Evolutionary conservation across 2,797 vertebrate genomes (phyloP), one percentile per base, ranked within the genome.

Genomic region (Carapus acus): DNA sequence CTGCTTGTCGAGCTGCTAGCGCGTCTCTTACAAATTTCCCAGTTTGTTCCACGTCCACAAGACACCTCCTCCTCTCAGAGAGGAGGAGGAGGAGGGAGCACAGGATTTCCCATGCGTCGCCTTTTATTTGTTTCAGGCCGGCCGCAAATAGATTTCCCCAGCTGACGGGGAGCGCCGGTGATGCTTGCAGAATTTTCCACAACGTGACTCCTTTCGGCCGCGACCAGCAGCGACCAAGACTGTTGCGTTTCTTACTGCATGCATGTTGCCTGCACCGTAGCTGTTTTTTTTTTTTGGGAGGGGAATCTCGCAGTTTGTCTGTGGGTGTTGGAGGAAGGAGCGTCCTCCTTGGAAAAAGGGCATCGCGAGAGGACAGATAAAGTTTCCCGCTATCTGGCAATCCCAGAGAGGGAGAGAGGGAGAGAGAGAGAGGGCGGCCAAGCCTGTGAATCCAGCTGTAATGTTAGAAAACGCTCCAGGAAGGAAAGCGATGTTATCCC

Each of bases 401-500:
- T 78, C 81, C 76, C 73, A 63, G 54, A 50, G 58, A n/a, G n/a
- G n/a, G n/a, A n/a, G n/a, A n/a, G n/a, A n/a, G n/a, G n/a, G n/a
- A n/a, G n/a, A n/a, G n/a, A n/a, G n/a, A n/a, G n/a, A 4, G 9
- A 27, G 24, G 74, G 67, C 63, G 79, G 77, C 52, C 52, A 20
- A 67, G 77, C 74, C 76, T 54, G 71, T 65, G 62, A 83, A 71
- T 78, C 63, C 53, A 73, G 52, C 66, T 58, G 63, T 79, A 81
- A 80, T 67, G 65, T 76, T 73, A 22, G 51, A 74, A 79, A 83
- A 74, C 67, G 68, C n/a, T 75, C 78, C 80, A 85, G 83, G 80
- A 86, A 85, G 87, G 85, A 88, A 86, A 68, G 60, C 68, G 79
- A 85, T 87, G 78, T 80, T 86, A 85, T 87, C 83, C 78, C 6